phyloP scores from a whole-genome alignment of 2,888 invertebrate species.

The Penaeus monodon region DNA sequence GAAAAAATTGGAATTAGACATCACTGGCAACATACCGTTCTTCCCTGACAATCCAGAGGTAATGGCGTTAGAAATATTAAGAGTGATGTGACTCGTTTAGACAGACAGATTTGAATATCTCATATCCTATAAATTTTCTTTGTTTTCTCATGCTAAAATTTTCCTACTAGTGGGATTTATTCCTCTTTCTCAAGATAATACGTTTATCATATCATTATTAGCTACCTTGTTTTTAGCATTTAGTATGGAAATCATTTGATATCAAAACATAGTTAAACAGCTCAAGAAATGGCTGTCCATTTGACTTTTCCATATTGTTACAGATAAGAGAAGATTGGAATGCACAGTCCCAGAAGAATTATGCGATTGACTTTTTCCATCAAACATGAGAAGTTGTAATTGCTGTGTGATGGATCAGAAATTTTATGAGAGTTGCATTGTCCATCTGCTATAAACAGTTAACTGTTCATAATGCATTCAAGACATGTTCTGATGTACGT shows the following conservation, averaged over 20 bases:
- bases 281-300: slow-evolving; percentile 48
- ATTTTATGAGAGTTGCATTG: too few relatives aligned
- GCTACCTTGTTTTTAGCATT: too few relatives aligned
- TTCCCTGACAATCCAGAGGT: slow-evolving; percentile 40
- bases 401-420: slow-evolving; percentile 69
- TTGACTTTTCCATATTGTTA: slow-evolving; percentile 72
- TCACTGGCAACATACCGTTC: slow-evolving; percentile 67
- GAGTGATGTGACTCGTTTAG: neutral
- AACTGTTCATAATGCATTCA: too few relatives aligned
- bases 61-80: neutral
- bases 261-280: too few relatives aligned
- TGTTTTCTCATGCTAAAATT: too few relatives aligned
- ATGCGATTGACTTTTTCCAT: slow-evolving; percentile 78
- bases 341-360: slow-evolving; percentile 75
- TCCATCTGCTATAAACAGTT: too few relatives aligned
- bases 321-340: slow-evolving; percentile 74
- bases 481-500: too few relatives aligned
- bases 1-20: slow-evolving; percentile 66
- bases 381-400: slow-evolving; percentile 75
- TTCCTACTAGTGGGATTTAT: neutral
- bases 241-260: too few relatives aligned
- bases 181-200: neutral
- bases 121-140: too few relatives aligned
- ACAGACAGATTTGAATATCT: too few relatives aligned
- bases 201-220: neutral